Base-by-base conservation (phyloP, 2,888 invertebrate species). In the Rhagonycha lutea region DNA sequence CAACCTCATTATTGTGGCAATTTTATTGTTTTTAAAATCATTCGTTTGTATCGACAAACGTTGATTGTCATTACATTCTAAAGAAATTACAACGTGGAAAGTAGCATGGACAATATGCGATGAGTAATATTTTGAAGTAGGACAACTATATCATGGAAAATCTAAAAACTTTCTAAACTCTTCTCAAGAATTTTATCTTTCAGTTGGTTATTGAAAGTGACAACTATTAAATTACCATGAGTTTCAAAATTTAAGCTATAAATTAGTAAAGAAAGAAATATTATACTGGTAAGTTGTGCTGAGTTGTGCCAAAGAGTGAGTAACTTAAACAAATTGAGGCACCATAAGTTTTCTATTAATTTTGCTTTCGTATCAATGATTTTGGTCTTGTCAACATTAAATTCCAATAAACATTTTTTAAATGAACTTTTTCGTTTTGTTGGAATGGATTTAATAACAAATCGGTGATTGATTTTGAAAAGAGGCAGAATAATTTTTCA, bases 1-100 rank as follows among this genome's bases (percentile, higher is more conserved):
- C 18, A 63, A 32, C 12, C 10, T 74, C 24, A 12, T 65, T 74
- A 32, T 68, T 63, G 62, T 47, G 61, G 65, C 72, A 77, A 74
- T 72, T 72, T 75, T 68, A 74, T 77, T 77, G 77, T 77, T 74
- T 14, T 71, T 72, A 72, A 72, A 75, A 18, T 74, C 77, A 73
- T 69, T 72, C 74, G 69, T 47, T 74, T 73, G 74, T 69, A 69
- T 73, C 72, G 32, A 9, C 67, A 62, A 65, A 69, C 28, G 29
- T 14, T 76, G 61, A 69, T 65, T 69, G 60, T 63, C 65, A 32
- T 71, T 70, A 72, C 68, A 70, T 76, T 75, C 71, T 77, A 77
- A 73, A 77, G 77, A 81, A 81, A 80, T 78, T 77, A 81, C 80
- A 32, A 73, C 77, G 74, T 78, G 79, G 81, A 81, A 81, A 81